Percentiles rank a stretch among this genome's conserved stretches.
Conservation (phyloP, 2,797 vertebrate genomes). For the Poeciliopsis gracilis region DNA sequence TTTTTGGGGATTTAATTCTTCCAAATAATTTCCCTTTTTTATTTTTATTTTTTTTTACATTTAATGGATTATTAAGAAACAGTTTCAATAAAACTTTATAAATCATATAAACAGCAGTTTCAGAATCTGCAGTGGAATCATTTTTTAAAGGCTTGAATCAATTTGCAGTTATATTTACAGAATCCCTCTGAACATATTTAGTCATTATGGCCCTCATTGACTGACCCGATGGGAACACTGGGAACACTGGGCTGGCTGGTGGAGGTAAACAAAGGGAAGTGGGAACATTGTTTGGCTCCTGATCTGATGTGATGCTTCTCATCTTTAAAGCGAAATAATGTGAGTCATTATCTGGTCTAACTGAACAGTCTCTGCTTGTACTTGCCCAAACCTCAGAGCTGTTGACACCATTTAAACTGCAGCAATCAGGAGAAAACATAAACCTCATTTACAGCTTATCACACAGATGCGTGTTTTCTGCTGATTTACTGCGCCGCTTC, state of each 20-base stretch:
- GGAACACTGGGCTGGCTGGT: not conserved
- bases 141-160: not conserved
- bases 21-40: not conserved
- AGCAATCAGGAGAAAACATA: constrained; percentile 7
- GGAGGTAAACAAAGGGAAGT: not conserved
- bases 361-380: not conserved
- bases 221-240: not conserved
- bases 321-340: not conserved
- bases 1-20: not conserved
- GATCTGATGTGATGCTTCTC: not conserved
- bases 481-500: not conserved
- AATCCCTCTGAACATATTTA: not conserved
- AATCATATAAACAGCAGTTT: not conserved
- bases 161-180: not conserved
- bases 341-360: not conserved
- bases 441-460: constrained; percentile 3
- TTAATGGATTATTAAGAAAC: not conserved
- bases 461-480: not conserved
- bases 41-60: not conserved
- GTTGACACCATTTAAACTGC: not conserved
- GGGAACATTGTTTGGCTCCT: not conserved
- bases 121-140: not conserved
- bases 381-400: constrained; percentile 1
- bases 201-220: not conserved
- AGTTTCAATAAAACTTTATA: not conserved